phyloP scores from a whole-genome alignment of 2,113 vertebrate species.

The Tragelaphus buxtoni region DNA sequence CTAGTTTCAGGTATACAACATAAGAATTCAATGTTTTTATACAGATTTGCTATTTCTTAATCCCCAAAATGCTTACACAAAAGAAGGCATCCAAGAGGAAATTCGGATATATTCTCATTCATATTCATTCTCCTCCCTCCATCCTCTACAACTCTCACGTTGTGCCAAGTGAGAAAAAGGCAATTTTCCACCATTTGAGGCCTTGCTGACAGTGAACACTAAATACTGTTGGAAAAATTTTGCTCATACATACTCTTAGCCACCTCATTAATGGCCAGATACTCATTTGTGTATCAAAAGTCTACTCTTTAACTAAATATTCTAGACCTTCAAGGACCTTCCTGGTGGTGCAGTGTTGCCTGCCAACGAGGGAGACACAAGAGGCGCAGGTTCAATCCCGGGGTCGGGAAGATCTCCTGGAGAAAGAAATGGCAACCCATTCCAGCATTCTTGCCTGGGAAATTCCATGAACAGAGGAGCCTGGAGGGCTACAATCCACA shows the following conservation, averaged over 20 bases:
- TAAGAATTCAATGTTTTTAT: not conserved
- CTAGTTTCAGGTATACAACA: not conserved
- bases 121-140: not conserved
- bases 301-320: not conserved
- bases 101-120: not conserved
- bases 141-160: not conserved
- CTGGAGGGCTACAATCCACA: not conserved
- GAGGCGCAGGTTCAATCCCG: not conserved
- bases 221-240: not conserved
- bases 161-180: not conserved
- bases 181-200: not conserved
- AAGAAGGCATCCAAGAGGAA: not conserved
- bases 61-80: not conserved
- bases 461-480: not conserved
- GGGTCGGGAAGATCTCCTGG: not conserved
- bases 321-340: not conserved
- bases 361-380: not conserved
- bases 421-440: not conserved
- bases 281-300: not conserved
- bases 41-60: conserved; percentile 27
- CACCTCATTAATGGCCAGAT: not conserved
- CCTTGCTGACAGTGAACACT: not conserved
- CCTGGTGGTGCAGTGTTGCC: not conserved
- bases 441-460: not conserved
- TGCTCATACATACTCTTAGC: not conserved